These are phyloP conservation scores for Thamnophis elegans DNA, from an alignment of 2,797 vertebrate genomes.

Conservation along the genomic window DNA sequence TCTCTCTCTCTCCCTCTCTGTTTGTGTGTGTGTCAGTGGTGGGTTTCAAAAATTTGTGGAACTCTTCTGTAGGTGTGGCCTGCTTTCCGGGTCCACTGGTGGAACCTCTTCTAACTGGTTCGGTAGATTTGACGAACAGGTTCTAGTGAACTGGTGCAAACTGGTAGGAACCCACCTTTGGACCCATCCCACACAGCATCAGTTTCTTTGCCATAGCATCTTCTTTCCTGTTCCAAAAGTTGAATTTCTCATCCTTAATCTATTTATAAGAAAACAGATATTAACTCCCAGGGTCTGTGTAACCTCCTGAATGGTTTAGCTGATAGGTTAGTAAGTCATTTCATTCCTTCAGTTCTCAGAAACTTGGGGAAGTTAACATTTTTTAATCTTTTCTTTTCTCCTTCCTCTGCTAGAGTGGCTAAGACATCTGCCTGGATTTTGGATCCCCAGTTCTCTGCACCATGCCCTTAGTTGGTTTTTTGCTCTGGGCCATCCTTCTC, in stretches of 20 bases:
- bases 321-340: not conserved
- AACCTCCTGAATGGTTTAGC: not conserved
- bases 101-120: too few relatives aligned
- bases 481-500: conserved; percentile 74
- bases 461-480: conserved; percentile 69
- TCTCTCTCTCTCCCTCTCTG: too few relatives aligned
- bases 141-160: too few relatives aligned
- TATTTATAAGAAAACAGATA: not conserved
- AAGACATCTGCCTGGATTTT: conserved; percentile 22
- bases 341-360: not conserved
- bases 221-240: not conserved
- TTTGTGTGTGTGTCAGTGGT: too few relatives aligned
- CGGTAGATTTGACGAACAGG: too few relatives aligned
- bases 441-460: conserved; percentile 54
- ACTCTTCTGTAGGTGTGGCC: too few relatives aligned
- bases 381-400: conserved; percentile 33
- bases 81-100: too few relatives aligned
- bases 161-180: too few relatives aligned
- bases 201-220: not conserved
- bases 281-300: not conserved
- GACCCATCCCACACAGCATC: not conserved
- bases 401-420: conserved; percentile 54
- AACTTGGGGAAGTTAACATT: conserved; percentile 7
- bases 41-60: too few relatives aligned
- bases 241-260: not conserved